Conservation (phyloP, 2,797 vertebrate species). For the Schizothorax lantsangensis region DNA sequence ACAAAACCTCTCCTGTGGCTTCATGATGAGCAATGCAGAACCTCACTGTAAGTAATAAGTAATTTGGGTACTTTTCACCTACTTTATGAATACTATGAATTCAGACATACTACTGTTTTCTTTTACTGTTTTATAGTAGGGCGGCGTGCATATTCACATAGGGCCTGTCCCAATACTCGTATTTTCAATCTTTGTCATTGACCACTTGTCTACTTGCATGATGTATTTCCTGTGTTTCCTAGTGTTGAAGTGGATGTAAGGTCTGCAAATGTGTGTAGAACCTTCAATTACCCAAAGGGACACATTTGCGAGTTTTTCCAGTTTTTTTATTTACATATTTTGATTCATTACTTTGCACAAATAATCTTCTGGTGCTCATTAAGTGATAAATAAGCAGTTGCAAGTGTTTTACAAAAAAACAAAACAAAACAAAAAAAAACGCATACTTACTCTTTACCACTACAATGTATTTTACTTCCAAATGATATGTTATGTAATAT, state of each 20-base stretch:
- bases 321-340: background rate
- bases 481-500: too few species aligned
- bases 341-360: background rate
- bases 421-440: too few species aligned
- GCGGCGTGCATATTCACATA: background rate
- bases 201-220: background rate
- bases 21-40: background rate
- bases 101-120: background rate
- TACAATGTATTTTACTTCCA: too few species aligned
- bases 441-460: too few species aligned
- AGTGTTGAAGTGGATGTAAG: background rate
- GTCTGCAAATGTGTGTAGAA: background rate
- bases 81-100: too few species aligned
- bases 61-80: too few species aligned
- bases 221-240: background rate
- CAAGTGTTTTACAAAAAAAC: too few species aligned
- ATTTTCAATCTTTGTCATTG: background rate
- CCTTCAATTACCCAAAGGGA: background rate
- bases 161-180: too few species aligned
- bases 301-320: background rate
- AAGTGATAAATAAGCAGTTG: background rate
- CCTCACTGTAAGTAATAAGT: too few species aligned
- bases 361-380: background rate
- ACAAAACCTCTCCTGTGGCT: background rate
- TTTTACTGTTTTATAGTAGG: background rate